phyloP scores from a whole-genome alignment of 2,113 vertebrate species.

The Motacilla tschutschensis region DNA sequence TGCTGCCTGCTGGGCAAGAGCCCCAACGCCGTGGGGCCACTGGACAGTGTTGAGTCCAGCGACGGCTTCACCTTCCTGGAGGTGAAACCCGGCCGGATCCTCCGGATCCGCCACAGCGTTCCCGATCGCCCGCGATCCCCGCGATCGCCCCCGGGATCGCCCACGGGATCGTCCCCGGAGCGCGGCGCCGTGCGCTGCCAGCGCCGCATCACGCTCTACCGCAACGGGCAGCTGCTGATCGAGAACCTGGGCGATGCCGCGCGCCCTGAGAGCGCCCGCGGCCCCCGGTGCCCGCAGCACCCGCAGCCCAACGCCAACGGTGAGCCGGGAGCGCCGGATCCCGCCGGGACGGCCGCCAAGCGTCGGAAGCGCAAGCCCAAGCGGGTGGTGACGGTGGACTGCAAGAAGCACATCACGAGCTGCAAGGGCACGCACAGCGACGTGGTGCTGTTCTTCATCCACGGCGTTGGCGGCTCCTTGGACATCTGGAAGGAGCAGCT shows the following conservation, averaged over 20 bases:
- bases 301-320: slow-evolving; percentile 44
- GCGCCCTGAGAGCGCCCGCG: too few species aligned
- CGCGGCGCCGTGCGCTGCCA: slow-evolving; percentile 80
- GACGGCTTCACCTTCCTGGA: slow-evolving; percentile 93
- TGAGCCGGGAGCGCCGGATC: slow-evolving; percentile 77
- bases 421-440: slow-evolving; percentile 88
- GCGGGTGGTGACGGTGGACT: slow-evolving; percentile 86
- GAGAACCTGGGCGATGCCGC: slow-evolving; percentile 80
- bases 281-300: too few species aligned
- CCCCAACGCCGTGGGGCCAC: slow-evolving; percentile 80
- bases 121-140: slow-evolving; percentile 28
- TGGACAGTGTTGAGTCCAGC: slow-evolving; percentile 79
- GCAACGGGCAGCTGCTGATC: slow-evolving; percentile 89
- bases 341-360: neutral
- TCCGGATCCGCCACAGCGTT: slow-evolving; percentile 81
- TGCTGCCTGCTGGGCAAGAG: slow-evolving; percentile 89
- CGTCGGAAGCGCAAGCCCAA: slow-evolving; percentile 82
- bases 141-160: neutral
- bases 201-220: slow-evolving; percentile 88
- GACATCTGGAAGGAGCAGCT: slow-evolving; percentile 95
- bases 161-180: neutral
- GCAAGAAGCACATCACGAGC: slow-evolving; percentile 83
- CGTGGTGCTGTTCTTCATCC: slow-evolving; percentile 93
- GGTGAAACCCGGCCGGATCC: slow-evolving; percentile 89
- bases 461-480: slow-evolving; percentile 91